Evolutionary conservation across 2,888 invertebrate genomes (phyloP), one percentile per base, ranked within the genome.

Genomic region (Anticlea derivata): DNA sequence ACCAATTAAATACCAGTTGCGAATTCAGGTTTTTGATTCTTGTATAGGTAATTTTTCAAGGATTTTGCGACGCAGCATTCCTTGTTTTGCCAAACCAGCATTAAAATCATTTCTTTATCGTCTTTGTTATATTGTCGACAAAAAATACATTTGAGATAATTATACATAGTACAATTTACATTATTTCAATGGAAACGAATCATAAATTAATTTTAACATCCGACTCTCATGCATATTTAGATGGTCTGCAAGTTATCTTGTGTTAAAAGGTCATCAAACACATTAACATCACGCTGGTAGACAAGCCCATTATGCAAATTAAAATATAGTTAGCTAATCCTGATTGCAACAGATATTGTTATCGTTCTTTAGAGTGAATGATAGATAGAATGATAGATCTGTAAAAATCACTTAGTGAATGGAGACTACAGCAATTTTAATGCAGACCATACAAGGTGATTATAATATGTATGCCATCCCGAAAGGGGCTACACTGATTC

Each of bases 1-100:
- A 5, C 29, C 13, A 40, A 44, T 38, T 37, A 38, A 49, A 48
- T 53, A 52, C 54, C 50, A 50, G 50, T 52, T 54, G 34, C 30
- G 27, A 31, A 47, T 46, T 52, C 58, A 39, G 58, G 54, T 58
- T 60, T 29, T 56, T 20, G 43, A 24, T 37, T 44, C 47, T 40
- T 37, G 35, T 35, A 47, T 50, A 17, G 24, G n/a, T n/a, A n/a
- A 31, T 48, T 49, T 29, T 43, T 44, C 53, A 56, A 50, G 55
- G 50, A 34, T 45, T 27, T 34, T 34, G n/a, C n/a, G 24, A 39
- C 24, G 31, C 38, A 13, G 11, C 13, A 39, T 20, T 30, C 12
- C 17, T 26, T 26, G 33, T 8, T 35, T 22, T 2, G 24, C 33
- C 13, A 22, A 24, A 6, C 31, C 31, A 8, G 23, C n/a, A n/a